Evolutionary conservation across 2,113 vertebrate species (phyloP), one percentile per base, ranked within the genome.

Genomic region (Hystrix cristata): DNA sequence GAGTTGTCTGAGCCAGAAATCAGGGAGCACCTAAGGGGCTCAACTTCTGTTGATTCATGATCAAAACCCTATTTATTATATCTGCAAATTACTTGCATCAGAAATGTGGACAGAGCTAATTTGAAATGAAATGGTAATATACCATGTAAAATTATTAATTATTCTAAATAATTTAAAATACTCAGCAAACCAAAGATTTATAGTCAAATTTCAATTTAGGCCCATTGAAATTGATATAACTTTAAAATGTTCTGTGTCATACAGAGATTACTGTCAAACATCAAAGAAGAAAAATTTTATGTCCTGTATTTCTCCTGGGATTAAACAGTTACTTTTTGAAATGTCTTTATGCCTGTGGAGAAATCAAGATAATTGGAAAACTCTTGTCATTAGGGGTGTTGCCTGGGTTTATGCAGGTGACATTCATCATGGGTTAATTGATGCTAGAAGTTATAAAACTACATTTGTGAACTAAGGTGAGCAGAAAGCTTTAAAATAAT

Each of bases 381-480:
- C 7, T 48, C 15, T 51, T 74, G 13, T 38, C 21, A 87, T 43
- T 0, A 18, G 85, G 15, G 57, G 57, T 90, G 25, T 53, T 94
- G 96, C 87, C 34, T 88, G 48, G 82, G 65, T 62, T 95, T 78
- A 43, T 71, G 27, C n/a, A 62, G 71, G 34, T 88, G 53, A 82
- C 29, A 82, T 51, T 80, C 43, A 82, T 60, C 38, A 55, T 78
- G 13, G 7, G 1, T 93, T 85, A 86, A 5, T 72, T 93, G 60
- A 67, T 64, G 10, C 62, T 34, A 90, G 16, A 72, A 57, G 1
- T 43, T 83, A 46, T 76, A 14, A 85, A 18, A 57, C 19, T 60
- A 34, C 3, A 18, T 87, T 23, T 87, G 29, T 6, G 10, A 81
- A 15, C 1, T 21, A 72, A 93, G 84, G n/a, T 82, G 16, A 92